Base-by-base conservation (phyloP, 2,888 invertebrate species). In the Minunthozetes semirufus region DNA sequence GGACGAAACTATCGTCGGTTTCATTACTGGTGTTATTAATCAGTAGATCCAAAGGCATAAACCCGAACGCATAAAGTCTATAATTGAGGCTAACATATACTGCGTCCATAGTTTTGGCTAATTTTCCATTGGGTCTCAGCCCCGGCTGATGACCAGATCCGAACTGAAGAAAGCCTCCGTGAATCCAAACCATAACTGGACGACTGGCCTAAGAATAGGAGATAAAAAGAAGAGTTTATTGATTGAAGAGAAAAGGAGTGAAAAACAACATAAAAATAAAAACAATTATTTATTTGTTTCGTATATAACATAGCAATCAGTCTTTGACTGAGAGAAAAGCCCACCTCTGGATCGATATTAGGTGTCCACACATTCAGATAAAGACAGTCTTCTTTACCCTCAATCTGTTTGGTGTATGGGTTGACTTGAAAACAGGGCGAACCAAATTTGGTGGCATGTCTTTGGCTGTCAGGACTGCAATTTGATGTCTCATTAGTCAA, bases 31-130 rank as follows among this genome's bases (percentile, higher is more conserved):
- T 86, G 0, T 88, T 85, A 79, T 88, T 87, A 0, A 90, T 88
- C 0, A 93, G 83, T 1, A 88, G 85, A 76, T 81, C 80, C 15
- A 83, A 80, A 0, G 94, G 89, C 72, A 94, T 84, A 81, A 94
- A 94, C 22, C 73, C 73, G 15, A 73, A 73, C 22, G 73, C 59
- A 27, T 61, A 56, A 8, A 73, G 42, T 19, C 73, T 56, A 22
- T 61, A 73, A n/a, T 63, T 73, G 1, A 63, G 27, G 5, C 59
- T 59, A 0, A 94, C 93, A 81, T 92, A 91, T 11, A 94, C 89
- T 1, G 92, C 89, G 81, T 93, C 90, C 76, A 89, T 88, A 2
- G 89, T 88, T 71, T 88, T 87, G 0, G 93, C 89, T 77, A 92
- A 88, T 53, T 89, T 85, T 0, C 91, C 88, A 0, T 91, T 90